Evolutionary conservation across 2,888 invertebrate genomes (phyloP), one percentile per base, ranked within the genome.

Genomic region (Mamestra brassicae): DNA sequence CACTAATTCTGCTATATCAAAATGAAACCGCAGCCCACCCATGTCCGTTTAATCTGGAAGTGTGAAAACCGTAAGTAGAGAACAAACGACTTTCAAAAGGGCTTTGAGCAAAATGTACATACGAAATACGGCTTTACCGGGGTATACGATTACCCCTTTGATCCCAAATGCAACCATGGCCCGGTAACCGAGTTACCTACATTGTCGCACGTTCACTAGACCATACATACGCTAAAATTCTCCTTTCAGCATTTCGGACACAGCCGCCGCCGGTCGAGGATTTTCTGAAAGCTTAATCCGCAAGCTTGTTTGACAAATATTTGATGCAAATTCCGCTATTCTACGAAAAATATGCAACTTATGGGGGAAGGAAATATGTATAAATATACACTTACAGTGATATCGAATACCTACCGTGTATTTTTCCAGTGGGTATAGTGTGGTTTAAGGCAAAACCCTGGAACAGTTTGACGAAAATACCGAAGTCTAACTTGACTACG

Each of bases 161-260:
- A 84, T 82, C 84, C 82, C 34, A 74, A 80, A 77, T 67, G 82
- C 82, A 85, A 71, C 74, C 79, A 72, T 84, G 73, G 63, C 83
- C 78, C 65, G 55, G 64, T 84, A 74, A 79, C 78, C 78, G 69
- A 73, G 64, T 84, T 76, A 74, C 74, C 77, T 74, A 81, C 73
- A 85, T 69, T 78, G 71, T 66, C 60, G 10, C 26, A 57, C 26
- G 55, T 80, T 64, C 71, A 76, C 15, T 50, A 57, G 57, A 36
- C 60, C 69, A 54, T 73, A 74, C 36, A 52, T 52, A 63, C 13
- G 57, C 65, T 17, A 36, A 71, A 73, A 80, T 73, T 71, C 60
- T 55, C 45, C 15, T 69, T 74, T 15, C 50, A 54, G 58, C 13
- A 5, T 63, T 47, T 66, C 38, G 17, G 50, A 67, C 11, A 50